Evolutionary conservation across 1,140 invertebrate genomes (phyloP), one percentile per base, ranked within the genome.

Genomic region (Ceratoteleas bidentatus): DNA sequence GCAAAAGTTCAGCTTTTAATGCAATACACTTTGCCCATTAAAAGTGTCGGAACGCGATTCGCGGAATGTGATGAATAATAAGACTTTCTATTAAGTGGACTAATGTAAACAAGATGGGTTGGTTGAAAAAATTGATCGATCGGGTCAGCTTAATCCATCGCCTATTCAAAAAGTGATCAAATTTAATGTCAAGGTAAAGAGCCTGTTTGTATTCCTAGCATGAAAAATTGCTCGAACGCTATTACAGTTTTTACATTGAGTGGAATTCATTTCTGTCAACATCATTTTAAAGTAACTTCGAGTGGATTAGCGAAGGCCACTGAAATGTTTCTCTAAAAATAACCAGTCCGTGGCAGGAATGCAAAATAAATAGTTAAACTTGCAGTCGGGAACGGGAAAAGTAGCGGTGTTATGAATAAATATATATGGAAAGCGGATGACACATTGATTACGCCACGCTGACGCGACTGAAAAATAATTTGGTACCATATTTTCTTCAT

Each of bases 311-410:
- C 49, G 58, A 78, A 78, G 75, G 65, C 60, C 60, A 45, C 45
- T 34, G 53, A 78, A 78, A 64, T 65, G 60, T 45, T 54, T 32
- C 16, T 56, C 75, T 70, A 69, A 70, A 78, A 78, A 78, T 78
- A 78, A 7, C 60, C 11, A 11, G 62, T 62, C 50, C 65, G 40
- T 15, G 58, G 50, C 57, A 50, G 53, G 57, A 62, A 77, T 69
- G 57, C 57, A 69, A 77, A 77, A 77, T 75, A 75, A 75, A 75
- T 75, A 76, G 47, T 56, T 45, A 32, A 54, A 62, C 56, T 11
- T 38, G 40, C 15, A 61, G 38, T 52, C 57, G 14, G 47, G 49
- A 68, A 76, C 45, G 65, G 52, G 45, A 57, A 70, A 78, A 78
- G 45, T 76, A 77, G 57, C 50, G 57, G 40, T 16, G 45, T 77